phyloP scores from a whole-genome alignment of 2,113 vertebrate species.

The Chiloscyllium plagiosum region DNA sequence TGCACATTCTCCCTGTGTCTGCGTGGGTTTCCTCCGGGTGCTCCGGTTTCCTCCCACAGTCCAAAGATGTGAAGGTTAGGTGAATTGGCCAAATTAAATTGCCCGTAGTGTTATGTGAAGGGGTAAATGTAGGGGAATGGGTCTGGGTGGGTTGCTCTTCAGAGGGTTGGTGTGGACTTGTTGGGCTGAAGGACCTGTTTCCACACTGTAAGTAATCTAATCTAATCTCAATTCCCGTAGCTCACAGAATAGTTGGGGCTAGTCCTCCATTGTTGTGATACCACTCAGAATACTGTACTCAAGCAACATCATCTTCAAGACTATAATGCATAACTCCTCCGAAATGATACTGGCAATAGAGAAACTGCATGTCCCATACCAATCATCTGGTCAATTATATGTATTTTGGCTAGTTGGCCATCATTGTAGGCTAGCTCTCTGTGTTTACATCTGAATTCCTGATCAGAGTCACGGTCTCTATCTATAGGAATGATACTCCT shows the following conservation, averaged over 20 bases:
- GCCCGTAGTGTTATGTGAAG: no score
- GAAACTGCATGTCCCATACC: neutral
- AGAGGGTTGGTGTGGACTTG: no score
- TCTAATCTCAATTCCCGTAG: neutral
- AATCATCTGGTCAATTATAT: neutral
- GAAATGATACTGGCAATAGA: neutral
- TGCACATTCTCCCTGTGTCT: no score
- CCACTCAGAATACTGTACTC: neutral
- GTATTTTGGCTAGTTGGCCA: neutral
- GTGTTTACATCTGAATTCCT: neutral
- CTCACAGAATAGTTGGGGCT: neutral
- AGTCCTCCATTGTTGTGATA: neutral
- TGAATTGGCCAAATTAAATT: no score
- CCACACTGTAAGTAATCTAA: no score
- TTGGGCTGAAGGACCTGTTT: no score
- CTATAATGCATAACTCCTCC: neutral
- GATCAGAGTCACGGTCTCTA: neutral
- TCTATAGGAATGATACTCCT: neutral
- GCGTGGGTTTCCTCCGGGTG: no score
- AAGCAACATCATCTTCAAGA: neutral
- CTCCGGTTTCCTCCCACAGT: no score
- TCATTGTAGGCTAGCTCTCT: neutral
- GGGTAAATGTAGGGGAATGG: no score
- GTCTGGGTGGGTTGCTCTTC: no score
- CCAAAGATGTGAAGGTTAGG: no score